Base-by-base conservation (phyloP, 2,888 invertebrate genomes). In the Drosophila eohydei region DNA sequence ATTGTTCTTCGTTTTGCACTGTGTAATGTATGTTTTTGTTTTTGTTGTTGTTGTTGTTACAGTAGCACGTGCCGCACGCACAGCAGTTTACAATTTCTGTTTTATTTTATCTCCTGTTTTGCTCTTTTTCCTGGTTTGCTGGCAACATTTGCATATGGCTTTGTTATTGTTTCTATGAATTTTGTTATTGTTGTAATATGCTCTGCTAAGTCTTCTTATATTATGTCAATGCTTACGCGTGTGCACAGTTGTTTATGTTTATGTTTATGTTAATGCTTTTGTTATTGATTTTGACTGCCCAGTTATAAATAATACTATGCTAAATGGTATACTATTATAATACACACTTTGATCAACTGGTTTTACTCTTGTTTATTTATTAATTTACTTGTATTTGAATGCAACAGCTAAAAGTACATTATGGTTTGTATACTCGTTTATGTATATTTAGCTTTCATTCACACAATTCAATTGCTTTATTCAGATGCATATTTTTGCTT, bases 381-480 rank as follows among this genome's bases (percentile, higher is more conserved):
- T 52, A 43, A 21, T 61, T 58, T 59, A 51, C 48, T 70, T 38
- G 30, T 60, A 21, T 41, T 52, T 46, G 32, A 48, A 51, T 69
- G 67, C 59, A 88, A 84, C 88, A 86, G 64, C 66, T 86, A 75
- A 86, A 80, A 85, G 68, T 85, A 58, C 30, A 38, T 28, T 52
- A 6, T n/a, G 52, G 14, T 14, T 36, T 46, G 26, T 14, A 51
- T 52, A 38, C 38, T 54, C 38, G 38, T 28, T 36, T 36, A 30
- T 41, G 70, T 59, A 43, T 57, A 32, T 46, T 54, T 50, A 48
- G 43, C 30, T 56, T 62, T 50, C 46, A 70, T 79, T 67, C 56
- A 70, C 62, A 74, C 88, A 81, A 74, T 80, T 85, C 72, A 78
- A 88, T 88, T 84, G 83, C 79, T 83, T 88, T 72, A 72, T 83